phyloP scores from a whole-genome alignment of 37 sponge, comb jelly and placozoan genomes.

The Trichoplax adhaerens region DNA sequence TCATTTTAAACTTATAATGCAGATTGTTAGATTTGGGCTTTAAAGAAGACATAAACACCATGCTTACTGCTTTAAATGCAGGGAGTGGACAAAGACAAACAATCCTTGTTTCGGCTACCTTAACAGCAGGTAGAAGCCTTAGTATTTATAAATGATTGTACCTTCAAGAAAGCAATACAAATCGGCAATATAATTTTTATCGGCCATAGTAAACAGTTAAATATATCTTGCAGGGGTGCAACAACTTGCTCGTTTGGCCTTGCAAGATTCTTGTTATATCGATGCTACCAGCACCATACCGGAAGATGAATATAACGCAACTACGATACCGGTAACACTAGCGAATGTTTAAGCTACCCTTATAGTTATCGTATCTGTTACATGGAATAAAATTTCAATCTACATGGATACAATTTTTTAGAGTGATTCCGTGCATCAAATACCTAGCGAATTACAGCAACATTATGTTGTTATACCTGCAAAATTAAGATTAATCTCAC shows the following conservation, averaged over 20 bases:
- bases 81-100: constrained; percentile 1
- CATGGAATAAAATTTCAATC: too few relatives aligned
- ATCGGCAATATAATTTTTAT: background rate
- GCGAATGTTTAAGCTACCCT: too few relatives aligned
- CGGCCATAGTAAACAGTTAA: too few relatives aligned
- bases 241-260: background rate
- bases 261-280: constrained; percentile 7
- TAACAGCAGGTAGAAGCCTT: background rate
- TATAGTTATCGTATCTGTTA: too few relatives aligned
- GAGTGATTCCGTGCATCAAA: too few relatives aligned
- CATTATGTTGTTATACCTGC: too few relatives aligned
- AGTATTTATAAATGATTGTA: constrained; percentile 3
- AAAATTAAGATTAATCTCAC: too few relatives aligned
- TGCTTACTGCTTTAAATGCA: background rate
- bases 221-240: constrained; percentile 4
- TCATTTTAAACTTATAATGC: too few relatives aligned
- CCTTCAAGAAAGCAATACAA: background rate
- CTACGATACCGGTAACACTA: too few relatives aligned
- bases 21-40: background rate
- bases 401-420: too few relatives aligned
- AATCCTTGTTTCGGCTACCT: constrained; percentile 13
- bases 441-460: too few relatives aligned
- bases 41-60: constrained; percentile 5
- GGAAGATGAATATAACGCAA: background rate
- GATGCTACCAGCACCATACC: background rate